Percentiles rank a stretch among this genome's conserved stretches.
Conservation (phyloP, 2,113 vertebrate genomes). For the Anoura caudifer region DNA sequence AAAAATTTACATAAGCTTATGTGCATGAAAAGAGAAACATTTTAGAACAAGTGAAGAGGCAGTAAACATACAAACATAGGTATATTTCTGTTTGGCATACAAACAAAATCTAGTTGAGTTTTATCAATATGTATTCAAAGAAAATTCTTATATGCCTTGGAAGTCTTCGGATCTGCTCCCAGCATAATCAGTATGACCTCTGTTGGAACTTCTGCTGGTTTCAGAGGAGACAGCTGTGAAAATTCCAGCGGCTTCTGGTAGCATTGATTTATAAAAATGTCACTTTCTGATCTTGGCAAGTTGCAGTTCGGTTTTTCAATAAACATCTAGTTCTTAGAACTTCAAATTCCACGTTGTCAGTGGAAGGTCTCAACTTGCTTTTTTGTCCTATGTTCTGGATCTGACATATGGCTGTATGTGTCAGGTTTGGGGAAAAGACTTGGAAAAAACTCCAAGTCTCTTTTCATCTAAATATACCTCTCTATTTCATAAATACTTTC, state of each 20-base stretch:
- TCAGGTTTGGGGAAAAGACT: not conserved
- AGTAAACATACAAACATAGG: not conserved
- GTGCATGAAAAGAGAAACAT: not conserved
- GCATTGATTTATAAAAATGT: constrained; percentile 63
- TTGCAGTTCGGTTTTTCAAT: constrained; percentile 29
- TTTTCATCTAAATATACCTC: not conserved
- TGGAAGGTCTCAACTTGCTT: not conserved
- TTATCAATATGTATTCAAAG: not conserved
- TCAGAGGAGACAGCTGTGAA: constrained; percentile 48
- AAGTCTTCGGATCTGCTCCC: constrained; percentile 12
- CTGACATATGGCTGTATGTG: not conserved
- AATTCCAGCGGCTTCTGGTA: constrained; percentile 26
- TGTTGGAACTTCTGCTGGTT: constrained; percentile 30
- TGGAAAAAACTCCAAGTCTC: not conserved
- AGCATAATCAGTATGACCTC: constrained; percentile 53
- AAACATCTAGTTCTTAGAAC: constrained; percentile 26
- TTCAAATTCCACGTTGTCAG: constrained; percentile 32
- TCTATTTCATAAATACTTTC: not conserved
- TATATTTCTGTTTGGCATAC: not conserved
- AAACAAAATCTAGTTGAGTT: not conserved
- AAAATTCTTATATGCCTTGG: constrained; percentile 5
- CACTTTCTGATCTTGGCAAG: constrained; percentile 49
- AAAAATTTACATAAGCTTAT: not conserved
- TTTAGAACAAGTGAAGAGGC: not conserved
- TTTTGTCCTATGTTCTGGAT: not conserved